Evolutionary conservation across 2,888 invertebrate species (phyloP), one percentile per base, ranked within the genome.

Genomic region (Blastobasis adustella): DNA sequence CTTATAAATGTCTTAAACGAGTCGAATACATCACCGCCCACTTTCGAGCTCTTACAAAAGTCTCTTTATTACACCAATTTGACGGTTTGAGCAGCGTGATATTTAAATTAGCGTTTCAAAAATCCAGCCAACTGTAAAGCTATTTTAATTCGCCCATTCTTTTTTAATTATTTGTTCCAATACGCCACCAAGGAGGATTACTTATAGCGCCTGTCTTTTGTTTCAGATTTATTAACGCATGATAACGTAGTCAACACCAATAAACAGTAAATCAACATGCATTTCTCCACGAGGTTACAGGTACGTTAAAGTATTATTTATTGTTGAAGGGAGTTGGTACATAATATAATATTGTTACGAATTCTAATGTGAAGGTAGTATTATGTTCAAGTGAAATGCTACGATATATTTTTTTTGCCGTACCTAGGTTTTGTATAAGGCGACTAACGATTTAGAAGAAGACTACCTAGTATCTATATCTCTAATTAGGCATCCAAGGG

Each of bases 271-370:
- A 55, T 50, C 57, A 73, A 70, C 51, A 85, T 84, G 84, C 71
- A 62, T 58, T 62, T 70, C 58, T 69, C 76, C 53, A 66, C 69
- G 69, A 79, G 77, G 64, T 72, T 82, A 68, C 82, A 82, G 79
- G 85, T 84, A 64, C 54, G 71, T 65, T 50, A 54, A 57, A 51
- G n/a, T 49, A 51, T 43, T 56, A 53, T 56, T 49, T 51, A 10
- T 23, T 23, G 3, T 23, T 23, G 23, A 23, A 23, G 23, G 23
- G 23, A 23, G 23, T 23, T 23, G 23, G 23, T 23, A 23, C 23
- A 23, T 23, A 23, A 23, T 23, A 23, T 23, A 23, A 23, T 23
- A 23, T 23, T 23, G 2, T 23, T 23, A 23, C 23, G 23, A 23
- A 23, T 23, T 23, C 23, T 1, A 23, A 23, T 23, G 23, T 23